Evolutionary conservation across 2,113 vertebrate species (phyloP).

Genomic region (Pachypanchax playfairii): DNA sequence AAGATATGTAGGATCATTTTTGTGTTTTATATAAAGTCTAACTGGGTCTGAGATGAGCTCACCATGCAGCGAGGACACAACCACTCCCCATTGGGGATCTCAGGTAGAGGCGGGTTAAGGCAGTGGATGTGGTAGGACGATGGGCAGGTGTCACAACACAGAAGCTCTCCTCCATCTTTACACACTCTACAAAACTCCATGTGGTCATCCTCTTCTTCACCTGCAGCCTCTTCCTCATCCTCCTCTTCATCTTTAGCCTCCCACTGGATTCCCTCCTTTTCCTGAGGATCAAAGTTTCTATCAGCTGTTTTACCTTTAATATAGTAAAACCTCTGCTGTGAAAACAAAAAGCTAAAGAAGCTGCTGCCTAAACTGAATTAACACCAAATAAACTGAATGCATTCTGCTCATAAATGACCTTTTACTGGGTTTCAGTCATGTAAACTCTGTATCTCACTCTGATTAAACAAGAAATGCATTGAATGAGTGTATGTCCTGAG

Average conservation of each 20-base stretch:
- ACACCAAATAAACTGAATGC: too few species aligned
- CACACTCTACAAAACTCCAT: slow-evolving; percentile 99
- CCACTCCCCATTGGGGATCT: slow-evolving; percentile 99
- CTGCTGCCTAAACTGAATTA: too few species aligned
- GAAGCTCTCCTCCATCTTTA: slow-evolving; percentile 93
- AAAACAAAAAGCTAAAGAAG: too few species aligned
- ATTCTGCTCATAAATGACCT: too few species aligned
- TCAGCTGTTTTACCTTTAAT: too few species aligned
- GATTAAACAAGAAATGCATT: too few species aligned
- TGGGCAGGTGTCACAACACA: slow-evolving; percentile 91
- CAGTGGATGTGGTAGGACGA: slow-evolving; percentile 96
- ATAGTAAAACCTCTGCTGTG: too few species aligned
- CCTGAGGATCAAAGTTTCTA: slow-evolving; percentile 73
- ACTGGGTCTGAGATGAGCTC: slow-evolving; percentile 59
- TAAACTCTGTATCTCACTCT: too few species aligned
- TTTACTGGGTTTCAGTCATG: too few species aligned
- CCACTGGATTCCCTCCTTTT: slow-evolving; percentile 99
- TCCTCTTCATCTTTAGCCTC: slow-evolving; percentile 94
- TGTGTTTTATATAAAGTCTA: background rate
- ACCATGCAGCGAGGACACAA: slow-evolving; percentile 98
- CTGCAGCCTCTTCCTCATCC: slow-evolving; percentile 87
- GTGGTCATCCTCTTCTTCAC: slow-evolving; percentile 97
- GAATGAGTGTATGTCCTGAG: too few species aligned
- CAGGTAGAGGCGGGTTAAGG: slow-evolving; percentile 94
- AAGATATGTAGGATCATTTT: too few species aligned